Evolutionary conservation across 2,888 invertebrate genomes (phyloP), one percentile per base, ranked within the genome.

Genomic region (Augiades crinisus): DNA sequence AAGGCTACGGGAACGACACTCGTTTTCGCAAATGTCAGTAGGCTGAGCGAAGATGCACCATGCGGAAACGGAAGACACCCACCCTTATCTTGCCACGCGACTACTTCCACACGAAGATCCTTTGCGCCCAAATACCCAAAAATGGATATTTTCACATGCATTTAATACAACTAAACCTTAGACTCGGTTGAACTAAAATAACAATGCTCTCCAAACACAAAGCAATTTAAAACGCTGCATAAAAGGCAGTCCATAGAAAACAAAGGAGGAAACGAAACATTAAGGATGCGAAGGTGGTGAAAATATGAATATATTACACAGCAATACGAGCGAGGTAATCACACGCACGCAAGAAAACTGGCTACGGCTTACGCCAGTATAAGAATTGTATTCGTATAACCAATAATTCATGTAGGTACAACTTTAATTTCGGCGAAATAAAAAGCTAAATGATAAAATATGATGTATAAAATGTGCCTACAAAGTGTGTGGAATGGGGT

Each of bases 291-390:
- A 79, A 85, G 80, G 83, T 83, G 85, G 82, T 82, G 83, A 84
- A 85, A 87, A 87, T 84, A 77, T 81, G 81, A 87, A 87, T 89
- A 85, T 81, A 88, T 88, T 86, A 85, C 76, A 75, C 74, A 70
- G 80, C 73, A 78, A 77, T 74, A 77, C 70, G 68, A 67, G 68
- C 70, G 59, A 67, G 64, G 74, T 82, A 87, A 86, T 87, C 84
- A 85, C 77, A 84, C 82, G 82, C 87, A 89, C 87, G 88, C 88
- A 77, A 84, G 76, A 73, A 70, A 75, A 70, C 74, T 73, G 69
- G 75, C 68, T 70, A 69, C 70, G 71, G 69, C 68, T 67, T 69
- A 74, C 69, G 72, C 70, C 72, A 65, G 71, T 69, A 70, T 62
- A 72, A 69, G 68, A 77, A 77, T 78, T 78, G 75, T 78, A 78